These are phyloP conservation scores for Etia nguti DNA, from an alignment of 2,113 vertebrate species.

Conservation along the genomic window DNA sequence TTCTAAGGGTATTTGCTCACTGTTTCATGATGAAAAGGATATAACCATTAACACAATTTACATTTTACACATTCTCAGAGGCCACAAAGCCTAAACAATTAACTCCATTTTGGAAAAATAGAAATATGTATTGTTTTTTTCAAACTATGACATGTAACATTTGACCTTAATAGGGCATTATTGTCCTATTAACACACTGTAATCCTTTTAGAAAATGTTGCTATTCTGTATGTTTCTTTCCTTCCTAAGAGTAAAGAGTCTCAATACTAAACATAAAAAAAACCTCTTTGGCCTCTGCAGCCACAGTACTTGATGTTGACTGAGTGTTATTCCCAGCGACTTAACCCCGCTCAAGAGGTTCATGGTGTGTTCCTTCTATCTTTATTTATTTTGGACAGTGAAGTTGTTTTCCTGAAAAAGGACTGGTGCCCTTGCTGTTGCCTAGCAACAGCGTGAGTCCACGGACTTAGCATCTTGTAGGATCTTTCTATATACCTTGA, in stretches of 20 bases:
- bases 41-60: neutral
- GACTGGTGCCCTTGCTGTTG: slow-evolving; percentile 62
- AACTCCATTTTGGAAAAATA: neutral
- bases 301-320: slow-evolving; percentile 13
- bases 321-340: slow-evolving; percentile 25
- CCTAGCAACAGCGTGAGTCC: slow-evolving; percentile 73
- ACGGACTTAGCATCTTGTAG: slow-evolving; percentile 39
- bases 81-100: neutral
- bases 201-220: neutral
- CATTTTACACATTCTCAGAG: neutral
- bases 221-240: neutral
- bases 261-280: neutral
- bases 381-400: slow-evolving; percentile 52
- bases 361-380: slow-evolving; percentile 27
- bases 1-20: slow-evolving; percentile 43
- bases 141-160: neutral
- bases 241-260: neutral
- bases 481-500: slow-evolving; percentile 7
- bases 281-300: neutral
- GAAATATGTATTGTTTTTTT: neutral
- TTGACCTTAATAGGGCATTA: neutral
- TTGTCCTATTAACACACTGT: neutral
- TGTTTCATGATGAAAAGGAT: slow-evolving; percentile 10
- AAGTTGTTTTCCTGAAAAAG: slow-evolving; percentile 37
- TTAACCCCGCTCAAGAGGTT: slow-evolving; percentile 43